Evolutionary conservation across 1,140 invertebrate genomes (phyloP).

Genomic region (Teleogryllus occipitalis): DNA sequence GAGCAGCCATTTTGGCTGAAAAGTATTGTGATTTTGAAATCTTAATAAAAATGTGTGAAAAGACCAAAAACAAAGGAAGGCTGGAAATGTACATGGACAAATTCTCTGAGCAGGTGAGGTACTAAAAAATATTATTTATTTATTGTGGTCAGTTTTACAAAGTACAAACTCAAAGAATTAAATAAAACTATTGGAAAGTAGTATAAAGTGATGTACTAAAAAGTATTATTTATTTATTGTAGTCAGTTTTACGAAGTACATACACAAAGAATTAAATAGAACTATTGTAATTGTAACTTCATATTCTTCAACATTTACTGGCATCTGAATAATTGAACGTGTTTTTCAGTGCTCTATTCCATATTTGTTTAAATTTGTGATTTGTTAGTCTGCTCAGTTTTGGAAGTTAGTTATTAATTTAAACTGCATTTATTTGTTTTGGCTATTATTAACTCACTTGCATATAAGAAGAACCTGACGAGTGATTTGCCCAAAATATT

Average conservation of each 20-base stretch:
- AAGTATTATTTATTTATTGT: background rate
- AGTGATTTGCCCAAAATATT: too few species aligned
- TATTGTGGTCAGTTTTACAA: background rate
- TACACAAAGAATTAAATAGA: background rate
- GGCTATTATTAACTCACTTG: too few species aligned
- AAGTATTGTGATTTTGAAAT: constrained; percentile 84
- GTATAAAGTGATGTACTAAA: constrained; percentile 29
- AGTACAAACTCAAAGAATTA: background rate
- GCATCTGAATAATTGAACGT: too few species aligned
- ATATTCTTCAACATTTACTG: too few species aligned
- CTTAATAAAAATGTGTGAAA: constrained; percentile 69
- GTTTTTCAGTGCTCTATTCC: too few species aligned
- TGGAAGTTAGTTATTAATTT: too few species aligned
- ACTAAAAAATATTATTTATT: background rate
- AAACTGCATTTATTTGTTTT: too few species aligned
- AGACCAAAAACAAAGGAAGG: constrained; percentile 62
- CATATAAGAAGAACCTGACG: too few species aligned
- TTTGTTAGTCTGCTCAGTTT: too few species aligned
- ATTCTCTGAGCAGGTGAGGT: constrained; percentile 46
- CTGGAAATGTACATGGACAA: constrained; percentile 71
- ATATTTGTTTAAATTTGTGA: too few species aligned
- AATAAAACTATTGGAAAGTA: background rate
- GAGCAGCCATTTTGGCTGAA: constrained; percentile 75
- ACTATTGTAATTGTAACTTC: too few species aligned
- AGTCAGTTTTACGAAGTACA: background rate